Percentiles rank a stretch among this genome's conserved stretches.
These are phyloP conservation scores for Eupithecia subfuscata DNA, from an alignment of 2,888 invertebrate genomes.

Conservation along the genomic window DNA sequence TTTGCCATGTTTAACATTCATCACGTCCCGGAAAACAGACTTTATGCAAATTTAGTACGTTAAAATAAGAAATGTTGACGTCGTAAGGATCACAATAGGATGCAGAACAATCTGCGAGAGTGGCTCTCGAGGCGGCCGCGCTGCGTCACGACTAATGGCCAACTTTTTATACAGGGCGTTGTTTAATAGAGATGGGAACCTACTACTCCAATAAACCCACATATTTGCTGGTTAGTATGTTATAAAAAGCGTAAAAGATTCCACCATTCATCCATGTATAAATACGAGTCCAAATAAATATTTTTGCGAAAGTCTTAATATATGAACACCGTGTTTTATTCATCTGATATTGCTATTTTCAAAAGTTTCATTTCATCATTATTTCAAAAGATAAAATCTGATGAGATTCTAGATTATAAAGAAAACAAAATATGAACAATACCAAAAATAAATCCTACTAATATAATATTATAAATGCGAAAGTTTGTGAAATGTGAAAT, in stretches of 20 bases:
- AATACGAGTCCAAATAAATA: not conserved
- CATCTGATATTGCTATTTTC: not conserved
- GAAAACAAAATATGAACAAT: not conserved
- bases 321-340: not conserved
- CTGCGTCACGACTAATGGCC: slow-evolving; percentile 17
- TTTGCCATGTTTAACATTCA: not conserved
- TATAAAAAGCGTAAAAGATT: not conserved
- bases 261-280: not conserved
- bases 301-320: too few relatives aligned
- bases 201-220: not conserved
- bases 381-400: not conserved
- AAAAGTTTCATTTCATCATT: not conserved
- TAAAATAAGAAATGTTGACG: not conserved
- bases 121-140: slow-evolving; percentile 11
- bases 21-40: not conserved
- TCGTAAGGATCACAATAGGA: slow-evolving; percentile 14
- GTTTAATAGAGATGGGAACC: not conserved
- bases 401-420: not conserved
- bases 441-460: slow-evolving; percentile 4
- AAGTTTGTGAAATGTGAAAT: too few relatives aligned
- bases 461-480: too few relatives aligned
- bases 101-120: slow-evolving; percentile 17
- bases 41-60: not conserved
- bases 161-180: not conserved
- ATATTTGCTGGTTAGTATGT: not conserved